Base-by-base conservation (phyloP, 2,797 vertebrate species). In the Protonibea diacanthus region DNA sequence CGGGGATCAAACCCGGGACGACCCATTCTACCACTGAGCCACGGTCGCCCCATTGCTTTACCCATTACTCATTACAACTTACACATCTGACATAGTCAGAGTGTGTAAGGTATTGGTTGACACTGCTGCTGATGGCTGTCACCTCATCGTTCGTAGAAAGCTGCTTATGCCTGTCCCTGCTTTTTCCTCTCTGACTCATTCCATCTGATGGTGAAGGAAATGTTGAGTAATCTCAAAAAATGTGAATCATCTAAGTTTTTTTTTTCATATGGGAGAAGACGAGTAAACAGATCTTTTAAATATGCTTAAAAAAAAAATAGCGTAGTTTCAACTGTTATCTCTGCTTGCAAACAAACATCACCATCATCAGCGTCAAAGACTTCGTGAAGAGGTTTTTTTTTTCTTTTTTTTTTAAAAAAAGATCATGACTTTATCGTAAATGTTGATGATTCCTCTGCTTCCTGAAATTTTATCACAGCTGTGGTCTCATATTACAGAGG, bases 401-500 rank as follows among this genome's bases (percentile, higher is more conserved):
- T 42, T 51, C 56, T 65, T 1, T 27, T 27, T 27, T 27, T 27
- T 27, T 27, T 27, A n/a, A n/a, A n/a, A n/a, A 23, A 70, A 67
- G 62, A 79, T 76, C 38, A 45, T 33, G 49, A 63, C 65, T 38
- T 76, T 60, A 64, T 61, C 1, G 44, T 55, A 67, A 77, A 74
- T 58, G 44, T 60, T 78, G 81, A 85, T 88, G 69, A 85, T 73
- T 78, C 62, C n/a, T 71, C 60, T 45, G 13, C 63, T 80, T 89
- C 73, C 76, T 86, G 88, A 86, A 80, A 88, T 80, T 73, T 47
- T 61, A 81, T 80, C 71, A 38, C 81, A 75, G 70, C 51, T 17
- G 12, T 27, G 47, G 51, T 81, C 51, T 92, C 74, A 83, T 33
- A 71, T 90, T 86, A 78, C 88, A 72, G 77, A 53, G 60, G 74